phyloP scores from a whole-genome alignment of 2,888 invertebrate genomes.

The Hypomecis punctinalis region DNA sequence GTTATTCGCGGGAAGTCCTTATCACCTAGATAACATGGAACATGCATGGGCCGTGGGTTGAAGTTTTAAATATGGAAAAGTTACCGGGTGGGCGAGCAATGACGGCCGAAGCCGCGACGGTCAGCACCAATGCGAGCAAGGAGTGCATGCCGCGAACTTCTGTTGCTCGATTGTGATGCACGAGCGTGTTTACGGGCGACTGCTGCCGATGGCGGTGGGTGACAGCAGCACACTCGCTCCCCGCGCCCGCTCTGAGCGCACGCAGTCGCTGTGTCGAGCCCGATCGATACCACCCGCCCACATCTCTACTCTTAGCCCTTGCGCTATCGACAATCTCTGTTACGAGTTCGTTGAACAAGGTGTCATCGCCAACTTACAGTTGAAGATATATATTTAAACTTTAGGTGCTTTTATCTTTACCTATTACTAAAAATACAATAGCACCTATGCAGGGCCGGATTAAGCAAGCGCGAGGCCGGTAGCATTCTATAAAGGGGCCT shows the following conservation, averaged over 20 bases:
- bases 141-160: constrained; percentile 60
- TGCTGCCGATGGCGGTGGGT: neutral
- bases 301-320: constrained; percentile 49
- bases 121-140: constrained; percentile 56
- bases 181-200: constrained; percentile 60
- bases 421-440: no score
- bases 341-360: no score
- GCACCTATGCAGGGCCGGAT: no score
- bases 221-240: constrained; percentile 33
- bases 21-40: constrained; percentile 40
- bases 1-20: constrained; percentile 39
- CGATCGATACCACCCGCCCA: constrained; percentile 82
- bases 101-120: constrained; percentile 59
- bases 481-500: no score
- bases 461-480: no score
- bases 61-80: constrained; percentile 42
- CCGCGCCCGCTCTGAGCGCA: constrained; percentile 54
- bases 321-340: no score
- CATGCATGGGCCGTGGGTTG: constrained; percentile 19
- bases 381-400: no score
- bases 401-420: no score
- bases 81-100: constrained; percentile 67
- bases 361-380: no score
- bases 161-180: constrained; percentile 46
- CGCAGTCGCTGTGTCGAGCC: constrained; percentile 66